These are phyloP conservation scores for Euura lappo DNA, from an alignment of 1,140 invertebrate species.

Conservation along the genomic window DNA sequence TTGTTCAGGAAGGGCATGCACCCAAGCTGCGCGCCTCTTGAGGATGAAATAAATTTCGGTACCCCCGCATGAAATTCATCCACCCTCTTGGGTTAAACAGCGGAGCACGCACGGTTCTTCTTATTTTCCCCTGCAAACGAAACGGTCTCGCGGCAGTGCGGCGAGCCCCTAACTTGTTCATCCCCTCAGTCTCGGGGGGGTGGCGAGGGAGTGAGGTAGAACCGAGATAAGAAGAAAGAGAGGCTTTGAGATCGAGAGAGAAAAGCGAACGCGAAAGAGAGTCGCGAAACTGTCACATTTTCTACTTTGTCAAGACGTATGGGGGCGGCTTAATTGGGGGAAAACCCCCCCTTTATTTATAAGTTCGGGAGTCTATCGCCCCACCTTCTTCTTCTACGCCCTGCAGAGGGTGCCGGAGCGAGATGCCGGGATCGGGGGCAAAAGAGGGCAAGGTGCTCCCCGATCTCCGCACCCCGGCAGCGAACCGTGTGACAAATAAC, in stretches of 20 bases:
- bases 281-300: slow-evolving; percentile 50
- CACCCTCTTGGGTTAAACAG: slow-evolving; percentile 54
- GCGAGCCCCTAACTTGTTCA: slow-evolving; percentile 5
- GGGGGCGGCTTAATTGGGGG: slow-evolving; percentile 55
- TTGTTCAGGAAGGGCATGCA: neutral
- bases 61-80: slow-evolving; percentile 54
- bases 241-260: slow-evolving; percentile 12
- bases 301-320: slow-evolving; percentile 56
- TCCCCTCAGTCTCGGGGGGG: slow-evolving; percentile 8
- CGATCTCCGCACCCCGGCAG: slow-evolving; percentile 8
- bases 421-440: slow-evolving; percentile 15
- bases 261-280: slow-evolving; percentile 26
- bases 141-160: neutral
- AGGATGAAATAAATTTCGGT: slow-evolving; percentile 51
- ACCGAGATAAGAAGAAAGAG: slow-evolving; percentile 19
- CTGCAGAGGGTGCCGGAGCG: slow-evolving; percentile 12
- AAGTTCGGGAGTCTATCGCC: slow-evolving; percentile 52
- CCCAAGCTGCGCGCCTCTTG: neutral
- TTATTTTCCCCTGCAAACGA: slow-evolving; percentile 15
- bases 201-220: slow-evolving; percentile 8
- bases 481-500: slow-evolving; percentile 56
- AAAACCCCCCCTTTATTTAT: slow-evolving; percentile 54
- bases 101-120: slow-evolving; percentile 41
- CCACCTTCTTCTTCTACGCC: neutral
- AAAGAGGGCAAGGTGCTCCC: slow-evolving; percentile 6